phyloP scores from a whole-genome alignment of 1,140 invertebrate genomes.

The Lepidurus arcticus region DNA sequence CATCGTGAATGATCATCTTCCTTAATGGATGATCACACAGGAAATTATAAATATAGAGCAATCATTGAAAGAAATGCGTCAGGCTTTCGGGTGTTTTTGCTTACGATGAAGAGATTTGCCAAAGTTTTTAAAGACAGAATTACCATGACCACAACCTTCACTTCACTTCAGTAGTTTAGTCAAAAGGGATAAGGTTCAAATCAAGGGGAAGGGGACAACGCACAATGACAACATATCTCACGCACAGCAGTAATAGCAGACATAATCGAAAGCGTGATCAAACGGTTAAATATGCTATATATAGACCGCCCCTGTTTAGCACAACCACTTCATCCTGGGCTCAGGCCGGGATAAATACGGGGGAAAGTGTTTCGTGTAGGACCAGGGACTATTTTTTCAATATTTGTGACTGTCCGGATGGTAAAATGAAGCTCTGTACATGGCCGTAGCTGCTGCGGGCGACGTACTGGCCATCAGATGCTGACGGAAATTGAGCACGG shows the following conservation, averaged over 20 bases:
- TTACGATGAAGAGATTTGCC: no score
- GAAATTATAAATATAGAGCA: no score
- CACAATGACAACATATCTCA: constrained; percentile 22
- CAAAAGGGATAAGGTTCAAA: background rate
- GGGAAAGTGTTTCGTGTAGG: background rate
- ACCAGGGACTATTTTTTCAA: background rate
- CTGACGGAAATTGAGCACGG: constrained; percentile 17
- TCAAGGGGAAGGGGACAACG: background rate
- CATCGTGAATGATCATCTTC: no score
- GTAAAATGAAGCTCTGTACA: constrained; percentile 26
- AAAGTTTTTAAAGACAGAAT: no score
- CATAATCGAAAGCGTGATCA: constrained; percentile 14
- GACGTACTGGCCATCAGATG: background rate
- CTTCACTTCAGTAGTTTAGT: background rate
- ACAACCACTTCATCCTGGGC: background rate
- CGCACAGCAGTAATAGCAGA: background rate
- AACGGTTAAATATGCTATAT: background rate
- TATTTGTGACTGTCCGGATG: constrained; percentile 33
- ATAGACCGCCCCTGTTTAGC: background rate
- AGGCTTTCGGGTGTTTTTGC: no score
- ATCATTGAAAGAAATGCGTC: no score
- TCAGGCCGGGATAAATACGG: background rate
- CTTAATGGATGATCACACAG: no score
- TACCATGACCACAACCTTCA: background rate
- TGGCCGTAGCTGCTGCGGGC: constrained; percentile 26